A percentile compares a stretch with the other conserved stretches of the same genome.
Conservation (phyloP, 2,888 invertebrate species). For the Drosophila fulvimacula region DNA sequence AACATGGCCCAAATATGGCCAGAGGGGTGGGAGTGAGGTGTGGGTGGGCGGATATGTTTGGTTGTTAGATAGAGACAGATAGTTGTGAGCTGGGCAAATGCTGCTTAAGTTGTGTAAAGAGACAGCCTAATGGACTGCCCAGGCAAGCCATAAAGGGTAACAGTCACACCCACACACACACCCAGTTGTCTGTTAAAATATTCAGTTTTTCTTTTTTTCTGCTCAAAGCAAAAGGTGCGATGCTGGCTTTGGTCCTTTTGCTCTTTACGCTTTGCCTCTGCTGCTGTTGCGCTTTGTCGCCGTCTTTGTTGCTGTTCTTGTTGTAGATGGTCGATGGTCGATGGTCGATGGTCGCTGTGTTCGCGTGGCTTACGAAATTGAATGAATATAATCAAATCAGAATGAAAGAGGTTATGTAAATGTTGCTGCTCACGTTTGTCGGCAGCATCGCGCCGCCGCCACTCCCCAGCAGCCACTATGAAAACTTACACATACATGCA, state of each 20-base stretch:
- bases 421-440: slow-evolving; percentile 43
- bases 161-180: slow-evolving; percentile 27
- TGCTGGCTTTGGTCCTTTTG: slow-evolving; percentile 11
- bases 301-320: slow-evolving; percentile 30
- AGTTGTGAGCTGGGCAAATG: slow-evolving; percentile 11
- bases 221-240: slow-evolving; percentile 35
- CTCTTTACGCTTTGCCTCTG: slow-evolving; percentile 37
- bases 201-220: slow-evolving; percentile 34
- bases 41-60: slow-evolving; percentile 4
- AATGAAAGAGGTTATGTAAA: slow-evolving; percentile 75
- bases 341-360: slow-evolving; percentile 22
- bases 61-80: slow-evolving; percentile 2
- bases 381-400: slow-evolving; percentile 76
- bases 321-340: slow-evolving; percentile 7
- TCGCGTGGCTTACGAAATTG: slow-evolving; percentile 69
- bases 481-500: not conserved
- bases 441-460: slow-evolving; percentile 4
- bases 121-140: slow-evolving; percentile 65
- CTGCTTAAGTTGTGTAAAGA: slow-evolving; percentile 39
- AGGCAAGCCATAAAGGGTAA: slow-evolving; percentile 60
- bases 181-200: slow-evolving; percentile 49
- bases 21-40: slow-evolving; percentile 3
- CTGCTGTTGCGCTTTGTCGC: slow-evolving; percentile 41
- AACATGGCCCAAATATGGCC: slow-evolving; percentile 58
- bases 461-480: not conserved